Evolutionary conservation across 2,888 invertebrate species (phyloP).

Genomic region (Agonopterix subpropinquella): DNA sequence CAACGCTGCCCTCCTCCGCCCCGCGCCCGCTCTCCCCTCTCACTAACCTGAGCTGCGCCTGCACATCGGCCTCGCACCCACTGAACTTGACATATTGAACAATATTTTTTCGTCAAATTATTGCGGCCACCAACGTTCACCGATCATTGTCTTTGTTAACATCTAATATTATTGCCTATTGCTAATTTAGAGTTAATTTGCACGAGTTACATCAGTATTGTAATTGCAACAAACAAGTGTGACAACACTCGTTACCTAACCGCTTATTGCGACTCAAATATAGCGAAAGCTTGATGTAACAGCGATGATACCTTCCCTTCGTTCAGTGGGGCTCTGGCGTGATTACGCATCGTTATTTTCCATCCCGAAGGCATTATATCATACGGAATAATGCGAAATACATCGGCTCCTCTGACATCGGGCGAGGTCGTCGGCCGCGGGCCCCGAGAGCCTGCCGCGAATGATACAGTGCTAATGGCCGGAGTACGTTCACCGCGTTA

Average conservation of each 20-base stretch:
- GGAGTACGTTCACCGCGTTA: conserved; percentile 71
- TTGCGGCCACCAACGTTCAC: conserved; percentile 31
- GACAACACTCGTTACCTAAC: conserved; percentile 67
- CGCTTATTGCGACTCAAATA: conserved; percentile 43
- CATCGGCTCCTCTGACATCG: conserved; percentile 41
- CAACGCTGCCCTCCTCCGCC: conserved; percentile 32
- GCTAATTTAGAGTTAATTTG: conserved; percentile 15
- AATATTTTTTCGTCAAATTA: conserved; percentile 46
- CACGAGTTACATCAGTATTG: conserved; percentile 48
- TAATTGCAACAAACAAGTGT: conserved; percentile 62
- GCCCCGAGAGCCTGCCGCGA: conserved; percentile 37
- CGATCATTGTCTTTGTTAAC: background rate
- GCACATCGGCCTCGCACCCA: conserved; percentile 55
- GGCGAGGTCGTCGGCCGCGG: conserved; percentile 48
- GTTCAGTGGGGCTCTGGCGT: conserved; percentile 22
- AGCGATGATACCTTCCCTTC: conserved; percentile 32
- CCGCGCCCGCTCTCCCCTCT: conserved; percentile 18
- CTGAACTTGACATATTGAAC: conserved; percentile 66
- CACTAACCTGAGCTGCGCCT: conserved; percentile 37
- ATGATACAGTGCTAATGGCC: conserved; percentile 65
- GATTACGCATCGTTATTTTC: conserved; percentile 44
- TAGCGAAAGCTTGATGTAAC: conserved; percentile 54
- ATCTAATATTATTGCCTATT: background rate
- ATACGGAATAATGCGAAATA: conserved; percentile 28
- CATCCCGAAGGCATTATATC: conserved; percentile 44